phyloP scores from a whole-genome alignment of 2,113 vertebrate species.

The Neotoma lepida region DNA sequence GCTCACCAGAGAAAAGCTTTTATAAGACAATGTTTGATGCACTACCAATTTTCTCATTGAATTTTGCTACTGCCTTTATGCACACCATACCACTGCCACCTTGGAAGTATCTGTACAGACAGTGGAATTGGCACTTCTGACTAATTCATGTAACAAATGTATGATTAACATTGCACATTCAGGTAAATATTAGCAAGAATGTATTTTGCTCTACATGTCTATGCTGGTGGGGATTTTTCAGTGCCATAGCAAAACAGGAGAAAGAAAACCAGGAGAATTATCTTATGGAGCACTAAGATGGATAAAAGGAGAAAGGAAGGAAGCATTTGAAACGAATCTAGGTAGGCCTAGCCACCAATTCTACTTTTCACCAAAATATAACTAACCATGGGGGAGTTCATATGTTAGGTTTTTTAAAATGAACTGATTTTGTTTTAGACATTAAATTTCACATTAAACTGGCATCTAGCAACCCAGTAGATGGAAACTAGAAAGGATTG shows the following conservation, averaged over 20 bases:
- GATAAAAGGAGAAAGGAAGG: neutral
- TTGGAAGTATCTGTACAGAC: neutral
- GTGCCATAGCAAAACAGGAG: neutral
- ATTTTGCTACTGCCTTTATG: neutral
- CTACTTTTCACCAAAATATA: neutral
- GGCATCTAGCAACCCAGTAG: neutral
- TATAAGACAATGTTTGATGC: neutral
- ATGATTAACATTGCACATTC: neutral
- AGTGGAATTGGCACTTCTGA: slow-evolving; percentile 20
- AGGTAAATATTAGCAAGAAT: neutral
- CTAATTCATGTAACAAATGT: slow-evolving; percentile 28
- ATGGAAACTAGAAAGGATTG: slow-evolving; percentile 8
- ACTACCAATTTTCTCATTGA: neutral
- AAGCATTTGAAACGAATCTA: neutral
- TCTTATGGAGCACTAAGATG: neutral
- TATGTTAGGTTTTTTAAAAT: slow-evolving; percentile 12
- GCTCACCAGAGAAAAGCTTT: neutral
- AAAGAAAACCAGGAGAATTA: neutral
- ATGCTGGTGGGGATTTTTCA: neutral
- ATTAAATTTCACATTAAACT: slow-evolving; percentile 28
- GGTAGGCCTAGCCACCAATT: neutral
- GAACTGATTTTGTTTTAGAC: neutral
- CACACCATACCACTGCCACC: neutral
- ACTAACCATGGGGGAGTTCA: neutral
- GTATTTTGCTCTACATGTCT: neutral